Evolutionary conservation across 2,113 vertebrate species (phyloP).

Genomic region (Psephotus haematonotus): DNA sequence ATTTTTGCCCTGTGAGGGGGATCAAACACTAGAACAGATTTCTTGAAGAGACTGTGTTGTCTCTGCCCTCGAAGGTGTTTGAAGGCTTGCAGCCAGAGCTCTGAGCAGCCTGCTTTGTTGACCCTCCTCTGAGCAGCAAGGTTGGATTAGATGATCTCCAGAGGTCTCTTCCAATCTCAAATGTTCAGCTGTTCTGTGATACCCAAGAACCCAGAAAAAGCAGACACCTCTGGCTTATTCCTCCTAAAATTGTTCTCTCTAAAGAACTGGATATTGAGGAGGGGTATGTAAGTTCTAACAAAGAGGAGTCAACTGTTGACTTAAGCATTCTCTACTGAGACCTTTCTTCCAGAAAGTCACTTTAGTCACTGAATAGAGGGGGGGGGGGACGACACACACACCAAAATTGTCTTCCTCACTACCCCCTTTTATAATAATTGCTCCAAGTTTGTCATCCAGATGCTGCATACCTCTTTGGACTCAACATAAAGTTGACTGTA

Average conservation of each 20-base stretch:
- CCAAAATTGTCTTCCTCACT: neutral
- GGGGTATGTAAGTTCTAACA: fast-evolving
- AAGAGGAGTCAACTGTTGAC: neutral
- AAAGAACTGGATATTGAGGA: neutral
- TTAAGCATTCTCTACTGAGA: neutral
- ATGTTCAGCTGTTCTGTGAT: neutral
- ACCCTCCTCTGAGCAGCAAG: neutral
- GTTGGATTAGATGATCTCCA: neutral
- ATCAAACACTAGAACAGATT: neutral
- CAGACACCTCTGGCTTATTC: neutral
- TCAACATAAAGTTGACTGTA: neutral
- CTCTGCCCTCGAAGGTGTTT: neutral
- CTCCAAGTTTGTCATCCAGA: neutral
- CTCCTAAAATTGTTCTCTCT: neutral
- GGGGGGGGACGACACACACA: no score
- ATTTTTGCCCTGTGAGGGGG: neutral
- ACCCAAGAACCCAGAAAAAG: neutral
- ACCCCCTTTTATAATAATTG: neutral
- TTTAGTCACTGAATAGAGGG: neutral
- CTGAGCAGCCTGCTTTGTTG: neutral
- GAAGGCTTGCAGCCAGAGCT: neutral
- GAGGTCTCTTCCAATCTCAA: neutral
- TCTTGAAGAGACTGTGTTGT: neutral
- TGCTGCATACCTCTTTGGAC: neutral
- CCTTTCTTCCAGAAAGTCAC: neutral